Base-by-base conservation (phyloP, 2,888 invertebrate genomes). In the Salpingus planirostris region DNA sequence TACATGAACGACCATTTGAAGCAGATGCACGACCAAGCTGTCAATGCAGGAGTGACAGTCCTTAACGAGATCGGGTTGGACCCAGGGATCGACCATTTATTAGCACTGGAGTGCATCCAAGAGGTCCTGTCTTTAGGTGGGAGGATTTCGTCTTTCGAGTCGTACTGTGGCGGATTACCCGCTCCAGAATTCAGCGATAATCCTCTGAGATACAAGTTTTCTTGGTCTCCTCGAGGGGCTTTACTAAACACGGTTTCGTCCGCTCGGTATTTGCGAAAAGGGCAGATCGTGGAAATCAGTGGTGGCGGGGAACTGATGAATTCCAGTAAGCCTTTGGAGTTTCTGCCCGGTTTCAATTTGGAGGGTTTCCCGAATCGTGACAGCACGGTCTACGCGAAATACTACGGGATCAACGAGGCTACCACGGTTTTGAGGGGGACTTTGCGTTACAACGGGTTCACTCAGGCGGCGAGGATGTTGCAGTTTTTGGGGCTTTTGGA, bases 301-400 rank as follows among this genome's bases (percentile, higher is more conserved):
- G 80, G 83, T 13, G 92, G 92, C 2, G 96, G 95, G 1, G 84
- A 83, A 38, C 69, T 98, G 21, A 82, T 98, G 79, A 82, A 90
- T 1, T 73, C 80, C 4, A 78, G 83, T 0, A 75, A 80, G 24
- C 74, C 77, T 1, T 68, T 96, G 30, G 80, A 89, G 58, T 98
- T 97, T 65, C 69, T 99, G 31, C 97, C 97, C 0, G 98, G 97
- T 1, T 93, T 97, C 57, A 87, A 91, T 8, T 71, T 97, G 31
- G 96, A 97, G 68, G 96, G 96, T 0, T 96, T 88, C 57, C 93
- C 97, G 1, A 98, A 97, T 67, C 73, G 98, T 36, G 97, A 98
- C 62, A 96, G 96, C 32, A 87, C 88, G 0, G 73, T 79, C 21
- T 98, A 98, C 59, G 75, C 80, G 1, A 73, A 83, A 27, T 71